Evolutionary conservation across 2,888 invertebrate genomes (phyloP).

Genomic region (Platycheirus albimanus): DNA sequence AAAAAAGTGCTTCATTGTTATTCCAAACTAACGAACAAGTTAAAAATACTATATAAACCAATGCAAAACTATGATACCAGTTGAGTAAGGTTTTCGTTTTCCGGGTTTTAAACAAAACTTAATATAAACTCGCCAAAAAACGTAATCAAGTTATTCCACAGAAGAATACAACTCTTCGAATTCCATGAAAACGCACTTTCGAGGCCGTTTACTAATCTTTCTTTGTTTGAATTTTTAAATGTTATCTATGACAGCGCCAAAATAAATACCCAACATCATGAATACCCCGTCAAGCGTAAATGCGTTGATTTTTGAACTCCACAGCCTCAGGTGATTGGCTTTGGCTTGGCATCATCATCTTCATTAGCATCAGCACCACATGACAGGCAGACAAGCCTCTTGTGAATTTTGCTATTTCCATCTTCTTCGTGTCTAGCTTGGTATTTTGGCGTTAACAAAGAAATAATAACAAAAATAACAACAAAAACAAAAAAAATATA

Average conservation of each 20-base stretch:
- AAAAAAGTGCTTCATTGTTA: too few species aligned
- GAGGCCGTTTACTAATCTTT: neutral
- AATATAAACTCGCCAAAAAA: neutral
- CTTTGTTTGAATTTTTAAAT: neutral
- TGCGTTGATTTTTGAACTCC: neutral
- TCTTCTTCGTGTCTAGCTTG: neutral
- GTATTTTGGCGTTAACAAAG: neutral
- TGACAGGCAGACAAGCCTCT: neutral
- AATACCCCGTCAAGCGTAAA: neutral
- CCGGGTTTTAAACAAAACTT: too few species aligned
- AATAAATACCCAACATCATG: neutral
- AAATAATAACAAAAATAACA: too few species aligned
- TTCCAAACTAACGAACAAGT: too few species aligned
- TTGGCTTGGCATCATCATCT: too few species aligned
- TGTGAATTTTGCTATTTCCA: neutral
- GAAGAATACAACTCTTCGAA: neutral
- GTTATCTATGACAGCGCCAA: neutral
- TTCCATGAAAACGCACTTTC: neutral
- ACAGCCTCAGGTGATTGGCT: neutral
- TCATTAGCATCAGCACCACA: neutral
- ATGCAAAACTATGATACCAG: too few species aligned
- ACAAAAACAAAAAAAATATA: too few species aligned
- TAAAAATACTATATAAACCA: too few species aligned
- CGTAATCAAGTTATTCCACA: neutral
- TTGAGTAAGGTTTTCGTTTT: too few species aligned